Evolutionary conservation across 2,113 vertebrate species (phyloP).

Genomic region (Callocephalon fimbriatum): DNA sequence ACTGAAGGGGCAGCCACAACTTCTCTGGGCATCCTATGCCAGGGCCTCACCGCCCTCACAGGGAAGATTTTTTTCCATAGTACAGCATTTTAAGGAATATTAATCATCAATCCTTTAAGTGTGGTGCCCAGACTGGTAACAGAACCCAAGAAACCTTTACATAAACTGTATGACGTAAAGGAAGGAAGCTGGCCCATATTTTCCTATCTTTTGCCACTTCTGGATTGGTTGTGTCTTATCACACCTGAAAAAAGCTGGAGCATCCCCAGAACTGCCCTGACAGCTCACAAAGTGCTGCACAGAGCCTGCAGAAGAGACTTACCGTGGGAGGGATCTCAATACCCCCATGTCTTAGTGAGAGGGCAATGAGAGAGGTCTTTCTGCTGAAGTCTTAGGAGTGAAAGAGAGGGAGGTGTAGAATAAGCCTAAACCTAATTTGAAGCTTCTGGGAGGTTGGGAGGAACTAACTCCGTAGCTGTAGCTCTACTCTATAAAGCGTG

Average conservation of each 20-base stretch:
- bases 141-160: neutral
- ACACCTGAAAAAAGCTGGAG: neutral
- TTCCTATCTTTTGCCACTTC: neutral
- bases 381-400: neutral
- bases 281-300: neutral
- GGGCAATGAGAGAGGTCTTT: neutral
- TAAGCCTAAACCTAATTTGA: neutral
- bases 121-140: neutral
- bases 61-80: neutral
- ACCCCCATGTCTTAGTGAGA: neutral
- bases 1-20: neutral
- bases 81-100: neutral
- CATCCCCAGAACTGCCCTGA: neutral
- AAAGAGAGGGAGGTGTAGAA: neutral
- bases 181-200: neutral
- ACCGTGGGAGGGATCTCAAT: accelerated
- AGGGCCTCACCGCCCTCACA: neutral
- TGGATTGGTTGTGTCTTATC: neutral
- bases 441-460: constrained; percentile 5
- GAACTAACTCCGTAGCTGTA: neutral
- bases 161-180: accelerated
- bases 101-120: neutral
- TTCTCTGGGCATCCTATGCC: neutral
- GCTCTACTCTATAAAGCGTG: neutral
- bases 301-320: neutral